phyloP scores from a whole-genome alignment of 2,113 vertebrate species.

The Heptranchias perlo region DNA sequence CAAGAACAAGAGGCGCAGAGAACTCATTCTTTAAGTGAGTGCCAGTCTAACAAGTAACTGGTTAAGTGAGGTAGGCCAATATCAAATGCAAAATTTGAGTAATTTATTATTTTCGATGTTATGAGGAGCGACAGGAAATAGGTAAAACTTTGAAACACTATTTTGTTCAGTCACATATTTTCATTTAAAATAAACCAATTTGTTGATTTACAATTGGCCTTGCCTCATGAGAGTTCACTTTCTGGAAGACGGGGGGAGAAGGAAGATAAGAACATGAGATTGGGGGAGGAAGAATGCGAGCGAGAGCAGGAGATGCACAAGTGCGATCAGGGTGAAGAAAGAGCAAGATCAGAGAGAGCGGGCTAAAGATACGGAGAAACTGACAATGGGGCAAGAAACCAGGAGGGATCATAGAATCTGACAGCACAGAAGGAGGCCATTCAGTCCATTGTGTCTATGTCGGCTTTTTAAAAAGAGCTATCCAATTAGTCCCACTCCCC shows the following conservation, averaged over 20 bases:
- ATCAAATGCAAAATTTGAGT: background rate
- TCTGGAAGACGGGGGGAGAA: background rate
- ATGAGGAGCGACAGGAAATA: background rate
- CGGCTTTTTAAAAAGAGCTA: background rate
- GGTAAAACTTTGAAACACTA: background rate
- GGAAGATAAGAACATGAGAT: too few species aligned
- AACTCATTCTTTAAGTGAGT: too few species aligned
- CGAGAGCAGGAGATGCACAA: background rate
- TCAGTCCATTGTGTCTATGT: too few species aligned
- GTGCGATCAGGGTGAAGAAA: background rate
- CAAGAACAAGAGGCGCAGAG: too few species aligned
- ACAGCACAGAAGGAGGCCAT: too few species aligned
- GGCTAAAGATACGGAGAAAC: background rate
- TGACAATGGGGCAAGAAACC: background rate
- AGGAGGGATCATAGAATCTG: background rate
- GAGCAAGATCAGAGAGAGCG: background rate
- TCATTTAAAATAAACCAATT: background rate
- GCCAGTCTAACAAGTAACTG: too few species aligned
- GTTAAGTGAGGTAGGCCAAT: background rate
- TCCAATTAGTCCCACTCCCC: background rate
- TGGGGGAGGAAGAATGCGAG: background rate
- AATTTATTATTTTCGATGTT: background rate
- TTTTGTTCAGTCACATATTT: background rate
- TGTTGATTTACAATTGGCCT: too few species aligned
- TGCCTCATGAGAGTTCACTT: too few species aligned